These are phyloP conservation scores for Leptothorax acervorum DNA, from an alignment of 2,888 invertebrate genomes.

Conservation along the genomic window DNA sequence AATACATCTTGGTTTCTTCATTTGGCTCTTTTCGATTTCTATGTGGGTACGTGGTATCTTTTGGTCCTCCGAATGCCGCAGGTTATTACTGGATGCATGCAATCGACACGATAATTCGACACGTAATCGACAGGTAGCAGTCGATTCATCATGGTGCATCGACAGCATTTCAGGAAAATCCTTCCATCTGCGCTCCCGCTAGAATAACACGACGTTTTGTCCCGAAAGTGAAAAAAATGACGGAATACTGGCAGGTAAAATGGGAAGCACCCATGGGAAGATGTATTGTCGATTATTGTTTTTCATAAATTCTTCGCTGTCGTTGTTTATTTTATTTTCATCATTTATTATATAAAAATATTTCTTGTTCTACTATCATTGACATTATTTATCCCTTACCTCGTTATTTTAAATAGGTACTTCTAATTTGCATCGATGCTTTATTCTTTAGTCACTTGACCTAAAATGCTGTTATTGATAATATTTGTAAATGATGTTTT, in stretches of 20 bases:
- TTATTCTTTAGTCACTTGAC: not conserved
- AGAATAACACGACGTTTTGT: constrained; percentile 23
- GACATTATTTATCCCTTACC: not conserved
- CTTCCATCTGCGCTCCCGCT: constrained; percentile 13
- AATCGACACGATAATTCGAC: constrained; percentile 46
- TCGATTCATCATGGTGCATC: not conserved
- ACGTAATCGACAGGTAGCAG: constrained; percentile 34
- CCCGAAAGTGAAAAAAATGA: constrained; percentile 18
- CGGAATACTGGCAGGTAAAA: constrained; percentile 3
- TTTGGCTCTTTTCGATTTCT: not conserved
- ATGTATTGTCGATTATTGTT: not conserved
- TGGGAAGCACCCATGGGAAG: not conserved
- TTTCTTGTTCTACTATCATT: not conserved
- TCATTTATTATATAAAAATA: not conserved
- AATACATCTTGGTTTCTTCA: not conserved
- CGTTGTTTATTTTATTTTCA: not conserved
- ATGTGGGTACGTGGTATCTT: not conserved
- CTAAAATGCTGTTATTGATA: not conserved
- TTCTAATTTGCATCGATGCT: not conserved
- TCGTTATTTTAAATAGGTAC: not conserved
- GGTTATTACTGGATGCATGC: constrained; percentile 21
- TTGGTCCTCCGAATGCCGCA: not conserved
- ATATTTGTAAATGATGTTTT: constrained; percentile 1
- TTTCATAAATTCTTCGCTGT: not conserved
- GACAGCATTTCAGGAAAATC: constrained; percentile 34